Evolutionary conservation across 2,888 invertebrate genomes (phyloP), one percentile per base, ranked within the genome.

Genomic region (Synergus umbraculus): DNA sequence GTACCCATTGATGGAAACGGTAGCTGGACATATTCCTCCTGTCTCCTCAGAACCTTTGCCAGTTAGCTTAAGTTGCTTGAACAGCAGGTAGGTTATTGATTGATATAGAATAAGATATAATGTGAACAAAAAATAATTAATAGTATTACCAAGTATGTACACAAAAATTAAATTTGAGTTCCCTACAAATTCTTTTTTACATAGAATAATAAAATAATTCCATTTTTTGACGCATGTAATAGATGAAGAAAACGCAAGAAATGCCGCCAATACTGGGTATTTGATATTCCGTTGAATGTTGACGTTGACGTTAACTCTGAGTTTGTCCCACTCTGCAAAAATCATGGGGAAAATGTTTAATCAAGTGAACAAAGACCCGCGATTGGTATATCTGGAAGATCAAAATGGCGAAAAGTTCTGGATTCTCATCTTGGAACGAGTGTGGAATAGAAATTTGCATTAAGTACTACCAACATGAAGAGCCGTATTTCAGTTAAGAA

Each of bases 1-100:
- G 97, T 97, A 97, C 90, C 94, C 96, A 0, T 93, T 97, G 77
- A 94, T 95, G 90, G 97, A 97, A 92, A 94, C 95, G 76, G 93
- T 95, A 12, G 95, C 96, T 0, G 94, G 94, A 3, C 94, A 95
- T 85, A 93, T 95, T 82, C 93, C 94, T 18, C 86, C 93, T 60
- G 93, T 94, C 0, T 92, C 92, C 22, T 93, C 93, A 44, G 94
- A 94, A 78, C 94, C 94, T 79, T 91, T 93, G 81, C 94, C 95
- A 76, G 93, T 93, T 77, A 94, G 95, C 84, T 92, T 96, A 85
- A 96, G 94, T 91, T 96, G 96, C 91, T 93, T 96, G 87, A 95
- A 95, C 90, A 94, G 95, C 92, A 95, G 95, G 95, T 95, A 91
- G 92, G 89, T 10, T 18, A 67, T 67, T 29, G 15, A 41, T 67